A percentile compares a stretch with the other conserved stretches of the same genome.
Conservation (phyloP, 2,888 invertebrate species). For the Mythimna loreyi region DNA sequence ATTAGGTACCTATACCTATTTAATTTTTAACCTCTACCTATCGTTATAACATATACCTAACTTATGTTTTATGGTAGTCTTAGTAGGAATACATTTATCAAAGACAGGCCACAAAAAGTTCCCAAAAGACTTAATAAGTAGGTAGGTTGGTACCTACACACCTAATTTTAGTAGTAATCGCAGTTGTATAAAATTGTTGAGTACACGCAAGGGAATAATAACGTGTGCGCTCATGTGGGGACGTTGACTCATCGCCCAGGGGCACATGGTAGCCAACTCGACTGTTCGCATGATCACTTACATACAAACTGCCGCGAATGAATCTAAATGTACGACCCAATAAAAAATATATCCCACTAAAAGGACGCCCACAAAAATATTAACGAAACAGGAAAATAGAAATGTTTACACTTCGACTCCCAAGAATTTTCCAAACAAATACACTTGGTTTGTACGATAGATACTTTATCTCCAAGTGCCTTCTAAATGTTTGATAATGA, state of each 20-base stretch:
- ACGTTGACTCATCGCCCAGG: conserved; percentile 69
- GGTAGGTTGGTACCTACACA: not conserved
- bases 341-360: conserved; percentile 40
- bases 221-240: conserved; percentile 60
- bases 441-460: not conserved
- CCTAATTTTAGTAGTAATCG: conserved; percentile 32
- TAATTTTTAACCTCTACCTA: too few species aligned
- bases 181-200: conserved; percentile 67
- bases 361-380: conserved; percentile 26
- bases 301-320: conserved; percentile 53
- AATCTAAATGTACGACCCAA: conserved; percentile 50
- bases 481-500: not conserved
- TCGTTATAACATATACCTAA: not conserved
- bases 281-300: conserved; percentile 52
- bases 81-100: not conserved
- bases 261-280: conserved; percentile 54
- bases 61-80: not conserved
- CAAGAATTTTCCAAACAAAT: conserved; percentile 16
- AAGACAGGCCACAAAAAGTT: conserved; percentile 20
- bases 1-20: too few species aligned
- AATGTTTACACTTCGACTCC: conserved; percentile 8
- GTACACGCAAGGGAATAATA: conserved; percentile 74
- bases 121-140: conserved; percentile 6
- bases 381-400: conserved; percentile 14
- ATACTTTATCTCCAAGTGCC: not conserved